These are phyloP conservation scores for Rhorus exstirpatorius DNA, from an alignment of 2,888 invertebrate genomes.

Conservation along the genomic window DNA sequence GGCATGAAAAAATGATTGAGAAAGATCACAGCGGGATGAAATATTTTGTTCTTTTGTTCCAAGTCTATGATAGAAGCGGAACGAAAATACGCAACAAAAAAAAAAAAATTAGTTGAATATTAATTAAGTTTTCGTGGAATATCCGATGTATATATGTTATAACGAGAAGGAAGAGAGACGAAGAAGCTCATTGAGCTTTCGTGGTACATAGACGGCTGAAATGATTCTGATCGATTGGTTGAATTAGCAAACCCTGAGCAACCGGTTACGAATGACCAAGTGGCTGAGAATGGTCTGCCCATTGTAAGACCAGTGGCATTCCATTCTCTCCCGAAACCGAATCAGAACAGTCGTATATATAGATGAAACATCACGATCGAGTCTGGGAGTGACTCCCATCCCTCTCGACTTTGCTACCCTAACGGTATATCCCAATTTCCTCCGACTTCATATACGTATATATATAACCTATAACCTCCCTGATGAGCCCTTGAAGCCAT, in stretches of 20 bases:
- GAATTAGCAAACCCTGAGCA: conserved; percentile 71
- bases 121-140: background rate
- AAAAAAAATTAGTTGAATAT: background rate
- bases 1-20: background rate
- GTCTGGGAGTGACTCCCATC: conserved; percentile 27
- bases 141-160: background rate
- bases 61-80: background rate
- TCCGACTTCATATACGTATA: background rate
- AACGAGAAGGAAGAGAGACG: conserved; percentile 34
- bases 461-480: conserved; percentile 63
- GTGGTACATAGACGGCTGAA: conserved; percentile 25
- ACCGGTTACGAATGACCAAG: conserved; percentile 73
- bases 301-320: conserved; percentile 70
- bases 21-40: background rate
- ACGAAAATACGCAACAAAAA: background rate
- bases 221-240: conserved; percentile 68
- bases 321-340: conserved; percentile 38
- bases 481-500: conserved; percentile 78
- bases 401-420: conserved; percentile 23
- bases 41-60: background rate
- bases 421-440: conserved; percentile 48
- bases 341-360: conserved; percentile 28
- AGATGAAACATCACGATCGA: conserved; percentile 36
- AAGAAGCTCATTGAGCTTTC: conserved; percentile 18
- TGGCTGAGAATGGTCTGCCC: conserved; percentile 72